Percentiles rank a stretch among this genome's conserved stretches.
phyloP scores from a whole-genome alignment of 35 echinoderm and acorn worm genomes.

The Heliocidaris tuberculata region DNA sequence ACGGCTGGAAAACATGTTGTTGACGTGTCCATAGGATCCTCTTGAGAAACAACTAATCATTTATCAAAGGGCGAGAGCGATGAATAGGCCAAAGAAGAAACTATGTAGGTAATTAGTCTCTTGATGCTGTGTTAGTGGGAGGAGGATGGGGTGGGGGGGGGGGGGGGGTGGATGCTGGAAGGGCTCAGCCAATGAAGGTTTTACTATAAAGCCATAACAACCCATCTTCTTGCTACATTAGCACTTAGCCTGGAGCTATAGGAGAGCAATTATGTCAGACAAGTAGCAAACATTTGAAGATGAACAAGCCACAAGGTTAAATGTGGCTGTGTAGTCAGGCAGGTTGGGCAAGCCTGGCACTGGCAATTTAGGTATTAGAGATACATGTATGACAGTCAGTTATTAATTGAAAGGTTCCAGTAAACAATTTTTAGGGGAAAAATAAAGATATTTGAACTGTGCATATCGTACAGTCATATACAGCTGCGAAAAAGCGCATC shows the following conservation, averaged over 20 bases:
- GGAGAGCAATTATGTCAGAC: too few species aligned
- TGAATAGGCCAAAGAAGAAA: neutral
- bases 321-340: too few species aligned
- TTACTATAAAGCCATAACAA: neutral
- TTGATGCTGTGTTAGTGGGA: neutral
- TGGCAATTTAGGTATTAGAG: too few species aligned
- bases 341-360: too few species aligned
- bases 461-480: too few species aligned
- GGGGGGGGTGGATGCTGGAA: neutral
- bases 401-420: too few species aligned
- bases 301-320: too few species aligned
- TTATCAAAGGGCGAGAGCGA: neutral
- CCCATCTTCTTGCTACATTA: neutral
- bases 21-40: neutral
- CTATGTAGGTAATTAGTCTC: conserved; percentile 10
- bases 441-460: too few species aligned
- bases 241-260: neutral
- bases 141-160: neutral
- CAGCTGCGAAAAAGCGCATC: too few species aligned
- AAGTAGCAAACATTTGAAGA: too few species aligned
- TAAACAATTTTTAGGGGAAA: too few species aligned
- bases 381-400: too few species aligned
- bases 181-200: neutral
- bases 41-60: neutral
- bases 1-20: neutral